Percentiles rank a stretch among this genome's conserved stretches.
phyloP scores from a whole-genome alignment of 1,140 invertebrate species.

The Drosophila insularis region DNA sequence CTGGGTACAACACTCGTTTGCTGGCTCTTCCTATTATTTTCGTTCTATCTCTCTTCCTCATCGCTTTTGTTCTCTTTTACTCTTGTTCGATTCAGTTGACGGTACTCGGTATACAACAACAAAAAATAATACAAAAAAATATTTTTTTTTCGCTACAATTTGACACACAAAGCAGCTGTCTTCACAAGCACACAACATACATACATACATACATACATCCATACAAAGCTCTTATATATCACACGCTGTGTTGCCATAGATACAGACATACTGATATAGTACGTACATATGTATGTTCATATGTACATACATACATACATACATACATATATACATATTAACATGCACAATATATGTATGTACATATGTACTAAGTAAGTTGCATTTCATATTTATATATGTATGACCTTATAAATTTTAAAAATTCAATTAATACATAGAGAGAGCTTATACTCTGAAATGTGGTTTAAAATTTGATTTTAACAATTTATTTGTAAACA shows the following conservation, averaged over 20 bases:
- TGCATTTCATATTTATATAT: too few species aligned
- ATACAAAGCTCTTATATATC: slow-evolving; percentile 47
- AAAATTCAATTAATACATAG: too few species aligned
- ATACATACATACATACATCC: slow-evolving; percentile 21
- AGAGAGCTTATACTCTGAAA: too few species aligned
- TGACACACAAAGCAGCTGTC: slow-evolving; percentile 64
- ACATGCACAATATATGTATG: too few species aligned
- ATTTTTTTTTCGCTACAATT: slow-evolving; percentile 61
- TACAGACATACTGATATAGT: slow-evolving; percentile 39
- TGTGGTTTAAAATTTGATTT: too few species aligned
- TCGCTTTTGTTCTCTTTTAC: slow-evolving; percentile 27
- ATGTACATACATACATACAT: not conserved
- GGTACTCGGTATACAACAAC: slow-evolving; percentile 29
- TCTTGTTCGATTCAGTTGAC: slow-evolving; percentile 9
- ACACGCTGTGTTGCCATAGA: slow-evolving; percentile 71
- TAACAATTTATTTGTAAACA: too few species aligned
- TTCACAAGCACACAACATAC: slow-evolving; percentile 44
- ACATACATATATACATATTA: slow-evolving; percentile 14
- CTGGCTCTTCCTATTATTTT: slow-evolving; percentile 22
- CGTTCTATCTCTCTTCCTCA: slow-evolving; percentile 14
- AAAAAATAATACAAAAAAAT: slow-evolving; percentile 26
- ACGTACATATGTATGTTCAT: slow-evolving; percentile 9
- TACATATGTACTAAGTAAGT: too few species aligned
- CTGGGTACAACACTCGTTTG: slow-evolving; percentile 20
- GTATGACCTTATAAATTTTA: too few species aligned